These are phyloP conservation scores for Athalia circularis DNA, from an alignment of 2,888 invertebrate species.

Conservation along the genomic window DNA sequence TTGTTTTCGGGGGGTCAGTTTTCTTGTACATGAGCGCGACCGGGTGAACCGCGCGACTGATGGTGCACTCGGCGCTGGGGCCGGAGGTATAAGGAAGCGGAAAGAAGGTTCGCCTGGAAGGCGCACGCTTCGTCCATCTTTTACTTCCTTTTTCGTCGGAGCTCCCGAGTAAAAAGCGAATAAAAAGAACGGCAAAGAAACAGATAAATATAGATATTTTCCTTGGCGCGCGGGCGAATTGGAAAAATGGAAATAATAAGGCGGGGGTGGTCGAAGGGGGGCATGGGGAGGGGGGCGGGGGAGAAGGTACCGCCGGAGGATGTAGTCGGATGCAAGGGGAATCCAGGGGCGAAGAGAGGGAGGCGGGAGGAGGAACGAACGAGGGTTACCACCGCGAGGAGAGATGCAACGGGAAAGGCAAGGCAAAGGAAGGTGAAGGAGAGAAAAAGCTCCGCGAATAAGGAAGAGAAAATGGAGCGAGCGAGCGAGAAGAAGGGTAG, in stretches of 20 bases:
- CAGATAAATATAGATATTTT: conserved; percentile 72
- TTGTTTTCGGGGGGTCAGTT: conserved; percentile 48
- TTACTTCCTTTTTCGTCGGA: conserved; percentile 51
- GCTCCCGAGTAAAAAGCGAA: conserved; percentile 52
- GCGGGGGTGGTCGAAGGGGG: conserved; percentile 57
- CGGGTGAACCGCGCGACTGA: conserved; percentile 72
- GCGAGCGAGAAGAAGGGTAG: conserved; percentile 52
- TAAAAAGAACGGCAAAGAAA: conserved; percentile 67
- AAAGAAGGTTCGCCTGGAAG: conserved; percentile 62
- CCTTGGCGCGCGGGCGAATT: conserved; percentile 65
- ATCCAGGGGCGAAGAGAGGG: not conserved
- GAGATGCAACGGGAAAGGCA: conserved; percentile 21
- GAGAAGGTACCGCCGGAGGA: conserved; percentile 36
- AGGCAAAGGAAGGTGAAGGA: not conserved
- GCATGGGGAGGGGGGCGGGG: conserved; percentile 49
- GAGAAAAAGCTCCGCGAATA: not conserved
- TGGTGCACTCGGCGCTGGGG: conserved; percentile 73
- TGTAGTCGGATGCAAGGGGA: no score
- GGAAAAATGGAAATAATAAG: conserved; percentile 73
- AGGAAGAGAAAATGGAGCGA: conserved; percentile 17
- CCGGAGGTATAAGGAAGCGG: conserved; percentile 74
- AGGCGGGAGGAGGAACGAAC: not conserved
- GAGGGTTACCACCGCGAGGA: conserved; percentile 6
- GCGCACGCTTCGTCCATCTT: conserved; percentile 64
- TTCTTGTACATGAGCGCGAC: conserved; percentile 72